Conservation (phyloP, 2,888 invertebrate species). For the Eristalinus aeneus region DNA sequence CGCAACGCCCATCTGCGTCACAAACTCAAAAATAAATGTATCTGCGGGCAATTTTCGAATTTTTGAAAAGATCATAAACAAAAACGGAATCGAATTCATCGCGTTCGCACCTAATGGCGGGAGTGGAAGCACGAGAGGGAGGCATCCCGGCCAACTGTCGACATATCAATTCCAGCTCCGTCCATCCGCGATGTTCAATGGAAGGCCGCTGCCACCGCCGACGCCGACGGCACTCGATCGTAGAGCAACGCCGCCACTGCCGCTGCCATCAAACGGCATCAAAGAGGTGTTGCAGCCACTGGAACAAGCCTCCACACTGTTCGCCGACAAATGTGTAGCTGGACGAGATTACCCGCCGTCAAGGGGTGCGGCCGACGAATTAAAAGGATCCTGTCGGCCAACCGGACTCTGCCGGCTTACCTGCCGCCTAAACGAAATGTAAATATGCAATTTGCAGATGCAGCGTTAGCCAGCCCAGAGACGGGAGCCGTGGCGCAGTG, state of each 20-base stretch:
- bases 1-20: constrained; percentile 51
- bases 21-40: constrained; percentile 66
- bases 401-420: constrained; percentile 14
- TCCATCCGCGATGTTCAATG: constrained; percentile 17
- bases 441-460: constrained; percentile 70
- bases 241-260: constrained; percentile 52
- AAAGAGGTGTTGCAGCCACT: constrained; percentile 48
- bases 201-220: constrained; percentile 27
- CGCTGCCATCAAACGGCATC: constrained; percentile 56
- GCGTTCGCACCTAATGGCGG: constrained; percentile 57
- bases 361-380: constrained; percentile 38
- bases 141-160: constrained; percentile 61
- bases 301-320: constrained; percentile 48
- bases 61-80: constrained; percentile 50
- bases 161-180: constrained; percentile 49
- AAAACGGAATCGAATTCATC: constrained; percentile 1
- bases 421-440: constrained; percentile 57
- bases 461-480: constrained; percentile 52
- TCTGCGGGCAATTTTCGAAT: constrained; percentile 55
- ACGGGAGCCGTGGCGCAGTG: neutral
- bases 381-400: constrained; percentile 48
- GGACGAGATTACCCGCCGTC: constrained; percentile 37
- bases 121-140: constrained; percentile 8
- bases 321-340: constrained; percentile 46
- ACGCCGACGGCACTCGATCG: constrained; percentile 60